phyloP scores from a whole-genome alignment of 2,797 vertebrate species.

The Pelobates cultripes region DNA sequence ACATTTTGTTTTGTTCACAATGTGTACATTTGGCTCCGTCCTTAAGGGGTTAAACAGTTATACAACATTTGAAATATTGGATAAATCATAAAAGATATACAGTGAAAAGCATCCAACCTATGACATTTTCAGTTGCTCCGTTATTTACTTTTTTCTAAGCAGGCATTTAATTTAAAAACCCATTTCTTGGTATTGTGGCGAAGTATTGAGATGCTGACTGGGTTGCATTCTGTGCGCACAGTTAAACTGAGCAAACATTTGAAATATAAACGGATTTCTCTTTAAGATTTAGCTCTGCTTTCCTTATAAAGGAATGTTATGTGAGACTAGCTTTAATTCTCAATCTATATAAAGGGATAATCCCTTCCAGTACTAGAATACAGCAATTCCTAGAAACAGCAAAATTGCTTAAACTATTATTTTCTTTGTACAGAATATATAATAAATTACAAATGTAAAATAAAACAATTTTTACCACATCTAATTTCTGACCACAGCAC shows the following conservation, averaged over 20 bases:
- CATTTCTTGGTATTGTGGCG: constrained; percentile 21
- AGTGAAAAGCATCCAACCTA: constrained; percentile 8
- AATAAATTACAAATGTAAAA: too few species aligned
- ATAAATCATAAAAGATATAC: constrained; percentile 17
- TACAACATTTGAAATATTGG: constrained; percentile 10
- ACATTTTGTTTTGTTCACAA: too few species aligned
- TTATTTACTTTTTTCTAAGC: constrained; percentile 37
- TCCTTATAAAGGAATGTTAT: not conserved
- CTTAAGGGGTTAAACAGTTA: too few species aligned
- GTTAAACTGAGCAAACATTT: not conserved
- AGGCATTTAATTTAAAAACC: constrained; percentile 26
- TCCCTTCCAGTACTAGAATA: not conserved
- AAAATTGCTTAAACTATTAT: not conserved
- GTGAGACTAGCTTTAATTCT: not conserved
- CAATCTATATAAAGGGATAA: not conserved
- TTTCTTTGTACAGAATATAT: not conserved
- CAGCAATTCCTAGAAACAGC: not conserved
- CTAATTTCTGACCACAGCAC: too few species aligned
- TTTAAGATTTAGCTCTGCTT: not conserved
- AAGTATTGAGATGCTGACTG: constrained; percentile 23
- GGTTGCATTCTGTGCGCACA: constrained; percentile 18
- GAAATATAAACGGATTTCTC: not conserved
- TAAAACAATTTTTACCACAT: too few species aligned
- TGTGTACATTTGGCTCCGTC: too few species aligned
- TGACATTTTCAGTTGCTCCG: constrained; percentile 20